Base-by-base conservation (phyloP, 2,797 vertebrate genomes). In the Acestrorhynchus altus region DNA sequence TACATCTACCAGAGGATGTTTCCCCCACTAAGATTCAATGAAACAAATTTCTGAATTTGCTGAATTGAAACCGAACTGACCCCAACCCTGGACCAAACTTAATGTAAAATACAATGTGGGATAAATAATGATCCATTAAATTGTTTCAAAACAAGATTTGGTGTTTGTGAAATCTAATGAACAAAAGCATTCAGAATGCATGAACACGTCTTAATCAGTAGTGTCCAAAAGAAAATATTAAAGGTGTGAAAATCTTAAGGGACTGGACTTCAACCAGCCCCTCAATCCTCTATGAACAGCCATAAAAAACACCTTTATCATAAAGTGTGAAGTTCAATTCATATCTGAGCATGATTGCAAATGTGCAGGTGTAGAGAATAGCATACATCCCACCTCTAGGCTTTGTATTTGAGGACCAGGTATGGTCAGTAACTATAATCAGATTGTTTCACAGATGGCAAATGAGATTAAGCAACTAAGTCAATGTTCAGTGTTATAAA, bases 61-160 rank as follows among this genome's bases (percentile, higher is more conserved):
- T 63, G 66, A 51, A 57, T 51, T 82, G 74, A 78, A 84, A 72
- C 74, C 72, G 64, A 80, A 80, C 77, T 79, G 81, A 79, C 59
- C 78, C 69, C 71, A 75, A 72, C 39, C 67, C 31, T 74, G 59
- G 40, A 74, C 35, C 71, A 82, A 80, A 85, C 74, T 74, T 44
- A 73, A 78, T 68, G 70, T 52, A 77, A 82, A 84, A 86, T 79
- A 83, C 78, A 67, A 80, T 82, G 75, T 72, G 72, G 70, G 78
- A 40, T 65, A 81, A 66, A 63, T 42, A 75, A 79, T 77, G 78
- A 73, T 70, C 12, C 52, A 65, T 4, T 42, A n/a, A 69, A 20
- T 22, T 39, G 31, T 72, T 81, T 56, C 18, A 64, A 65, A 64
- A 46, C 60, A 46, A 74, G 47, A 35, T 46, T 35, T 63, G 54